Conservation (phyloP, 1,140 invertebrate species). For the Aphaenogaster rudis region DNA sequence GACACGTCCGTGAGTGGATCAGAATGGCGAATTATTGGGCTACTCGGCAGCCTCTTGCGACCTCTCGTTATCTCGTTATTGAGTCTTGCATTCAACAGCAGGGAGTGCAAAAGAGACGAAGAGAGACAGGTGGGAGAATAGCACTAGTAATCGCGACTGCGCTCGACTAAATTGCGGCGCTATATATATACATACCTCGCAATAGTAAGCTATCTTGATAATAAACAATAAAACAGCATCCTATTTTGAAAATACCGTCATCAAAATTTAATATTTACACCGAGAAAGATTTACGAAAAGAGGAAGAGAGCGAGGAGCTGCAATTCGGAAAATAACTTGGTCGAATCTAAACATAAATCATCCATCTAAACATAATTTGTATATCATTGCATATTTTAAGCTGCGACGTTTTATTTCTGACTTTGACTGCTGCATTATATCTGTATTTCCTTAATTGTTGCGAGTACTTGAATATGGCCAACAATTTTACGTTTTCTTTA, state of each 20-base stretch:
- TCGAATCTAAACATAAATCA: neutral
- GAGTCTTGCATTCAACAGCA: slow-evolving; percentile 53
- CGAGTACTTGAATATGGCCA: neutral
- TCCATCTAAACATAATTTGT: slow-evolving; percentile 1
- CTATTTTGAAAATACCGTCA: slow-evolving; percentile 30
- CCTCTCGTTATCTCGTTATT: slow-evolving; percentile 71
- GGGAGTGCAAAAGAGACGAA: neutral
- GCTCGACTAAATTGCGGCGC: slow-evolving; percentile 60
- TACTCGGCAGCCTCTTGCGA: slow-evolving; percentile 60
- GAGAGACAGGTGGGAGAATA: neutral
- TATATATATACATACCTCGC: neutral
- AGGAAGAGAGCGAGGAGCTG: neutral
- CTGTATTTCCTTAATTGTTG: neutral
- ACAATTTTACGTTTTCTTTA: slow-evolving; percentile 1
- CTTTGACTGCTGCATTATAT: neutral
- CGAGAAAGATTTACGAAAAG: neutral
- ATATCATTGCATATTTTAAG: neutral
- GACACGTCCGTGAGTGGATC: slow-evolving; percentile 44
- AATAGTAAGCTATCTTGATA: neutral
- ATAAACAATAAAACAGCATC: slow-evolving; percentile 42
- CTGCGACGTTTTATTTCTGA: neutral
- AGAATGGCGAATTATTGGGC: slow-evolving; percentile 67
- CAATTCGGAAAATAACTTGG: neutral
- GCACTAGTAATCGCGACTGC: slow-evolving; percentile 51
- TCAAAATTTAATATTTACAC: slow-evolving; percentile 48